Percentiles rank a stretch among this genome's conserved stretches.
These are phyloP conservation scores for Drosophila hydei DNA, from an alignment of 1,140 invertebrate species.

Conservation along the genomic window DNA sequence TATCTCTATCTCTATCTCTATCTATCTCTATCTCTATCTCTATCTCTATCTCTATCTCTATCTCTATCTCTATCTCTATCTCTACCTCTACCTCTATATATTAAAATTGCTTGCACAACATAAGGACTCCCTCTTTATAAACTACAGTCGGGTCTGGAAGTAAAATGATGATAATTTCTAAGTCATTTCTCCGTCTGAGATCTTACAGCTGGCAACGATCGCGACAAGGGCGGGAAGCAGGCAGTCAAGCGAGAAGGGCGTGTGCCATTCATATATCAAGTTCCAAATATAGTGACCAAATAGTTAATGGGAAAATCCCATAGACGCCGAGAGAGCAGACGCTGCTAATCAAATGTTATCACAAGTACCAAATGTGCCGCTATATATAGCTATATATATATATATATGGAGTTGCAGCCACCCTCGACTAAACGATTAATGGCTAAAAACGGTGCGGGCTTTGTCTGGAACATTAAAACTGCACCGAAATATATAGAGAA, in stretches of 20 bases:
- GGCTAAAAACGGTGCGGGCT: conserved; percentile 20
- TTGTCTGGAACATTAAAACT: conserved; percentile 55
- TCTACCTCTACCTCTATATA: too few relatives aligned
- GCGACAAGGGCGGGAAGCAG: neutral
- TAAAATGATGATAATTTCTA: conserved; percentile 3
- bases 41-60: too few relatives aligned
- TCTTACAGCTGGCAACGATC: conserved; percentile 33
- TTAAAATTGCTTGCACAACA: neutral
- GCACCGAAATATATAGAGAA: conserved; percentile 67
- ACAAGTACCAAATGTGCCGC: conserved; percentile 28
- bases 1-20: too few relatives aligned
- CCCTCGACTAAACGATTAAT: conserved; percentile 75
- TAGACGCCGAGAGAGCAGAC: neutral
- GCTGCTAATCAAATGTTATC: conserved; percentile 54
- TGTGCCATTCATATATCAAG: conserved; percentile 62
- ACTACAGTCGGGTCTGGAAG: neutral
- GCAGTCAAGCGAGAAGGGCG: conserved; percentile 24
- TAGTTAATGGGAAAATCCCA: conserved; percentile 2
- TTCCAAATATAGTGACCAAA: conserved; percentile 53
- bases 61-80: neutral
- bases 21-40: too few relatives aligned
- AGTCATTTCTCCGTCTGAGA: conserved; percentile 5
- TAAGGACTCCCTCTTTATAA: neutral
- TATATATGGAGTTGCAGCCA: conserved; percentile 26
- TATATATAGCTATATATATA: conserved; percentile 20